phyloP scores from a whole-genome alignment of 2,888 invertebrate species.

The Cynaeus angustus region DNA sequence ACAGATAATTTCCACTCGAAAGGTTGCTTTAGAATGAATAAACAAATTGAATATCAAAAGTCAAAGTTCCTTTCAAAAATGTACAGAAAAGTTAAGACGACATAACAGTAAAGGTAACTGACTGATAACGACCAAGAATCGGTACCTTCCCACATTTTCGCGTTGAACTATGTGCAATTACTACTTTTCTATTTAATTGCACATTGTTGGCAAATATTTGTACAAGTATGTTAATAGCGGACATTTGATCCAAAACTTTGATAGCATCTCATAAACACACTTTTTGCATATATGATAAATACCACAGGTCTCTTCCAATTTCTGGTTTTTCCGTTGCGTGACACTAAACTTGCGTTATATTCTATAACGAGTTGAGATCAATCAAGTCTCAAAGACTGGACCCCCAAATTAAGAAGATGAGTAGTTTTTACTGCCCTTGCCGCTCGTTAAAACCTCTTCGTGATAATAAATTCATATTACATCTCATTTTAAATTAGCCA shows the following conservation, averaged over 20 bases:
- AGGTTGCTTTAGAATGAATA: not conserved
- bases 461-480: slow-evolving; percentile 5
- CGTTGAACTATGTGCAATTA: not conserved
- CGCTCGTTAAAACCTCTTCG: not conserved
- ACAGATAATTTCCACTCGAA: slow-evolving; percentile 6
- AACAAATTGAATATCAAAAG: not conserved
- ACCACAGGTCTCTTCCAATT: slow-evolving; percentile 14
- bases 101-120: slow-evolving; percentile 17
- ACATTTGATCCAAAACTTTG: not conserved
- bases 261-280: not conserved
- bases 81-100: not conserved
- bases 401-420: not conserved
- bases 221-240: not conserved
- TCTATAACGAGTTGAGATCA: slow-evolving; percentile 12
- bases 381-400: not conserved
- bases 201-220: not conserved
- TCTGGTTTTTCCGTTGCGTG: slow-evolving; percentile 27
- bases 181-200: not conserved
- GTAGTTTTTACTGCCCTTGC: not conserved
- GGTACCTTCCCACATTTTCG: not conserved
- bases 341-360: slow-evolving; percentile 22
- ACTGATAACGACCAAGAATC: slow-evolving; percentile 17
- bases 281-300: no score
- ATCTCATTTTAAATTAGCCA: no score
- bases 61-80: not conserved